Evolutionary conservation across 2,797 vertebrate genomes (phyloP).

Genomic region (Cheirogaleus major): DNA sequence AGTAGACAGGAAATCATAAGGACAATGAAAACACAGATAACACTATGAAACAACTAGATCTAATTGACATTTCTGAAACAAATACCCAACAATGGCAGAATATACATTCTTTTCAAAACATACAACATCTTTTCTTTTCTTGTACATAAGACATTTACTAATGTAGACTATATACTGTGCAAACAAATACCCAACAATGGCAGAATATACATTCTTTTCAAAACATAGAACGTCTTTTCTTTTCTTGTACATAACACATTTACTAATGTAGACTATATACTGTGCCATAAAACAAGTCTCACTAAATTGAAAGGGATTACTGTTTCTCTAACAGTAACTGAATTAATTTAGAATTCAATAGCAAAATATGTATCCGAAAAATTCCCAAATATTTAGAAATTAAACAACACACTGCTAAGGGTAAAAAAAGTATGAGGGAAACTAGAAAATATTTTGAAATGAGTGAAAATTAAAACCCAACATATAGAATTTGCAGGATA

Average conservation of each 20-base stretch:
- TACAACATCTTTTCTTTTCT: neutral
- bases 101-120: neutral
- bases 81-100: neutral
- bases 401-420: neutral
- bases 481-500: neutral
- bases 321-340: neutral
- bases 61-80: neutral
- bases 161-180: neutral
- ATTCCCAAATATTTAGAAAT: neutral
- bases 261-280: neutral
- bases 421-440: neutral
- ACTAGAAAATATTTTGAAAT: slow-evolving; percentile 2
- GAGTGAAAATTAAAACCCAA: neutral
- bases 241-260: neutral
- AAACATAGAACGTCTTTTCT: neutral
- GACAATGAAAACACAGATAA: neutral
- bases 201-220: too few species aligned
- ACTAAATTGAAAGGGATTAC: neutral
- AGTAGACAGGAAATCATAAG: neutral
- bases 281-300: neutral
- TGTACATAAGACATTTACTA: neutral
- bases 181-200: too few species aligned
- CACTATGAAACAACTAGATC: neutral
- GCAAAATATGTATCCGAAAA: neutral
- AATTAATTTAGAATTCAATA: slow-evolving; percentile 18